A percentile compares a stretch with the other conserved stretches of the same genome.
Evolutionary conservation across 1,140 invertebrate genomes (phyloP).

Genomic region (Zaprionus tsacasi): DNA sequence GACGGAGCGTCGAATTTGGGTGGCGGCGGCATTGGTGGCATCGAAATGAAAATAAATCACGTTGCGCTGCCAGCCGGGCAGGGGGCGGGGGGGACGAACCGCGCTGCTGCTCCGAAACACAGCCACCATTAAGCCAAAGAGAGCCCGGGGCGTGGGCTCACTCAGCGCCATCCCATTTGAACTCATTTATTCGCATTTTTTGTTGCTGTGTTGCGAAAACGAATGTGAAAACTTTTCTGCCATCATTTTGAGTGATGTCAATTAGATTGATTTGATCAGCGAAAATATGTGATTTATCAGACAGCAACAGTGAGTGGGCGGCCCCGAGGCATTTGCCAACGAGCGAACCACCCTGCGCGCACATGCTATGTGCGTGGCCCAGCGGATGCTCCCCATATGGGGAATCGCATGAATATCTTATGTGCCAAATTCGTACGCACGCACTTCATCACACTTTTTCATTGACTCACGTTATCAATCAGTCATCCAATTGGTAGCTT

Average conservation of each 20-base stretch:
- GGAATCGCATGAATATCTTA: slow-evolving; percentile 74
- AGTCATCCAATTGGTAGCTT: slow-evolving; percentile 66
- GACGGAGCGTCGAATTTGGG: slow-evolving; percentile 77
- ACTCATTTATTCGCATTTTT: slow-evolving; percentile 78
- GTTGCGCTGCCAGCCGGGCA: slow-evolving; percentile 35
- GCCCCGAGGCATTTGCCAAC: slow-evolving; percentile 51
- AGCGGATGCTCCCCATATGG: slow-evolving; percentile 11
- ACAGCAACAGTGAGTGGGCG: slow-evolving; percentile 70
- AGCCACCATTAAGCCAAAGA: slow-evolving; percentile 74
- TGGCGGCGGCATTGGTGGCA: slow-evolving; percentile 57
- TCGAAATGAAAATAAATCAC: slow-evolving; percentile 82
- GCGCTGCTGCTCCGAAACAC: slow-evolving; percentile 51
- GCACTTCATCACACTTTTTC: slow-evolving; percentile 57
- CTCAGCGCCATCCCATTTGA: slow-evolving; percentile 39
- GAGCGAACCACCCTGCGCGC: slow-evolving; percentile 11
- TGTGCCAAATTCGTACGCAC: slow-evolving; percentile 50
- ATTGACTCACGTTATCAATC: slow-evolving; percentile 72
- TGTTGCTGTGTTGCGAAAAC: slow-evolving; percentile 50
- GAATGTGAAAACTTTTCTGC: slow-evolving; percentile 82
- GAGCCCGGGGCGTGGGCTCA: slow-evolving; percentile 41
- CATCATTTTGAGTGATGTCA: slow-evolving; percentile 84
- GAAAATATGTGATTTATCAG: slow-evolving; percentile 84
- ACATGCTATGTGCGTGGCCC: slow-evolving; percentile 2
- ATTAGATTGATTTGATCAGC: slow-evolving; percentile 84
- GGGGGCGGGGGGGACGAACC: slow-evolving; percentile 36